phyloP scores from a whole-genome alignment of 2,113 vertebrate species.

The Macquaria ambigua region DNA sequence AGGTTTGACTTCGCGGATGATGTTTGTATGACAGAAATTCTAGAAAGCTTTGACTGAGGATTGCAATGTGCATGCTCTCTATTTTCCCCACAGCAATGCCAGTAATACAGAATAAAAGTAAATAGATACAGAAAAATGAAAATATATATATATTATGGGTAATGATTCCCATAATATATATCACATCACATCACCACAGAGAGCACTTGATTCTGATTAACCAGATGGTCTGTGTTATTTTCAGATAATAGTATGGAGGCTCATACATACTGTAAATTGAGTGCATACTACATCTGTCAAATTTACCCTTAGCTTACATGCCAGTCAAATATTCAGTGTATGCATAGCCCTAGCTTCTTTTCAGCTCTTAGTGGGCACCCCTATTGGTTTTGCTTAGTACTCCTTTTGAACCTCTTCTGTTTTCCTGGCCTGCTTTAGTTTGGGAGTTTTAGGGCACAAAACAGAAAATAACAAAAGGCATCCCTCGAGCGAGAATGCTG shows the following conservation, averaged over 20 bases:
- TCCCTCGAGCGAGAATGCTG: constrained; percentile 19
- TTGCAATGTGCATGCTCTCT: background rate
- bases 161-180: background rate
- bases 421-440: constrained; percentile 16
- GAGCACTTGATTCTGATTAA: background rate
- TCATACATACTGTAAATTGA: background rate
- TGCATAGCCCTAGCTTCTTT: background rate
- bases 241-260: background rate
- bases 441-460: constrained; percentile 28
- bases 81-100: background rate
- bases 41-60: background rate
- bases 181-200: background rate
- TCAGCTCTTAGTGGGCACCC: background rate
- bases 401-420: constrained; percentile 14
- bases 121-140: background rate
- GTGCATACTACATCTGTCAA: background rate
- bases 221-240: background rate
- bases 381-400: background rate
- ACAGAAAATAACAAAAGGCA: constrained; percentile 31
- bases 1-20: background rate
- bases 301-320: background rate
- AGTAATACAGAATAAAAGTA: background rate
- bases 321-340: background rate
- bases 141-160: no score
- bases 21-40: background rate